Evolutionary conservation across 2,888 invertebrate species (phyloP).

Genomic region (Keiferia lycopersicella): DNA sequence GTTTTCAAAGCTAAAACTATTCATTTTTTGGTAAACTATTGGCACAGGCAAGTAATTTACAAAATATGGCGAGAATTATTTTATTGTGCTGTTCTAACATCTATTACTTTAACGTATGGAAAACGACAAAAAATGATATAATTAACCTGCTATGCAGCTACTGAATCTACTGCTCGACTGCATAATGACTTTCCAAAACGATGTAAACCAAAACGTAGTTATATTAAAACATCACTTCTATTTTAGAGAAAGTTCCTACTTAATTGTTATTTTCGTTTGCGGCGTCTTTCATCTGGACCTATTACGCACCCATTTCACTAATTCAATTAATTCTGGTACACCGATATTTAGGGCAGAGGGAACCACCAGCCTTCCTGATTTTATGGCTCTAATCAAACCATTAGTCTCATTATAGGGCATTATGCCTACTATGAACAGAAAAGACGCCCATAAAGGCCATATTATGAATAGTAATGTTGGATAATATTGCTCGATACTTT

Average conservation of each 20-base stretch:
- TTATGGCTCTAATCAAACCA: constrained; percentile 68
- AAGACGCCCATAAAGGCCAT: constrained; percentile 48
- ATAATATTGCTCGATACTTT: not conserved
- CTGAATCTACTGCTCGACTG: no score
- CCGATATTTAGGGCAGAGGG: constrained; percentile 34
- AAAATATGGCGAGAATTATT: no score
- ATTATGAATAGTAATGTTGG: constrained; percentile 53
- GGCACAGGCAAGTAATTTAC: no score
- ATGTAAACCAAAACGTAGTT: not conserved
- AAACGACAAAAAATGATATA: no score
- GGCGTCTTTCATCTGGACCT: constrained; percentile 36
- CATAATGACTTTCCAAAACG: no score
- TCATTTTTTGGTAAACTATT: no score
- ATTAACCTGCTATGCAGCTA: not conserved
- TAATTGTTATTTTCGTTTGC: constrained; percentile 31
- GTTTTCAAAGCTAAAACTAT: no score
- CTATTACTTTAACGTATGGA: no score
- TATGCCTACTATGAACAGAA: constrained; percentile 58
- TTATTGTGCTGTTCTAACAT: no score
- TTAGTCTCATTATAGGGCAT: constrained; percentile 67
- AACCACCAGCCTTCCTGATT: constrained; percentile 46
- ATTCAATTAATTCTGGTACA: constrained; percentile 55
- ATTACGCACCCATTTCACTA: constrained; percentile 48
- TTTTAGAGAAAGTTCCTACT: constrained; percentile 16
- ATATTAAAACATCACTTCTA: not conserved